Evolutionary conservation across 2,888 invertebrate genomes (phyloP), one percentile per base, ranked within the genome.

Genomic region (Acleris literana): DNA sequence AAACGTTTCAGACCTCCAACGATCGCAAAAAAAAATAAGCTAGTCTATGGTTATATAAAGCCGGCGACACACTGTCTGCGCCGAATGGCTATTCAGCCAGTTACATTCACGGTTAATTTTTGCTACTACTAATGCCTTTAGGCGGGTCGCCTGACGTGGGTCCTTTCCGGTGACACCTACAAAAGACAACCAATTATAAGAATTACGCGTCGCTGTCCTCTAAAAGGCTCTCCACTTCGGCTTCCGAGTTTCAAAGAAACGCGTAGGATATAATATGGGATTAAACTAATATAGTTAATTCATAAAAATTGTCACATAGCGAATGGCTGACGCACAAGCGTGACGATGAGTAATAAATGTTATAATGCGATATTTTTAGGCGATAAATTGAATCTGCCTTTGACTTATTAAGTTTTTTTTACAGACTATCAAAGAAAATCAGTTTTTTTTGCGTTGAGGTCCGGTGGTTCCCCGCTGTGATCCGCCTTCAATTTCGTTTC

Each of bases 231-330:
- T 81, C 78, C 79, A 84, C 75, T 79, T 75, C 79, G 77, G 86
- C 92, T 92, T 90, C 91, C 90, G 88, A 88, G 84, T 86, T 88
- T 87, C 85, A 88, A 89, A 86, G 89, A 89, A 90, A 77, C 73
- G 64, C 69, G 60, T 79, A 80, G 80, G 81, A 82, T 83, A 81
- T 83, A 83, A 83, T 84, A 75, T 76, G 71, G 78, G 88, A 90
- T 90, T 85, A 88, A 72, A 76, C 80, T 84, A 81, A 88, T 88
- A 84, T 79, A 81, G 75, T 81, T 81, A 74, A 81, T 82, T 79
- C 70, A 77, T 69, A 74, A 22, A 69, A 64, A 76, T 75, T 72
- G 76, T 72, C 74, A 70, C 61, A 58, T 59, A 74, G 73, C 71
- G 70, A 71, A 74, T 75, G 68, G 69, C 71, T 70, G 66, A 71